Evolutionary conservation across 2,797 vertebrate species (phyloP).

Genomic region (Gymnoscopelus braueri): DNA sequence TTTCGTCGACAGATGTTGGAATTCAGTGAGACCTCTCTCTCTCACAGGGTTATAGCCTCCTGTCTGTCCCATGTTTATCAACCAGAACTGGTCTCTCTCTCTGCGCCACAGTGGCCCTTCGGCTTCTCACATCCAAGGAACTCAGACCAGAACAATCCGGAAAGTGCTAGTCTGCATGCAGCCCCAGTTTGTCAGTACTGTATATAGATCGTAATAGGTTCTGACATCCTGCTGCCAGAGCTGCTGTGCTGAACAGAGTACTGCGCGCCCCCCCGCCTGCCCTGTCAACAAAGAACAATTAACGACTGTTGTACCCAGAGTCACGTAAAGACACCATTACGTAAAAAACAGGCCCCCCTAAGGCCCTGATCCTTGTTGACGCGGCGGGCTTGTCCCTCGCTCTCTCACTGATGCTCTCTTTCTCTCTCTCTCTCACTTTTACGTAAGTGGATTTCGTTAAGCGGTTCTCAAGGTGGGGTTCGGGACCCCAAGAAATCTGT

Average conservation of each 20-base stretch:
- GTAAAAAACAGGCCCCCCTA: background rate
- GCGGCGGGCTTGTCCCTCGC: background rate
- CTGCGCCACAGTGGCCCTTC: conserved; percentile 19
- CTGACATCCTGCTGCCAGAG: conserved; percentile 16
- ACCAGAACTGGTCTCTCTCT: conserved; percentile 9
- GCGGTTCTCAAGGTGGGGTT: no score
- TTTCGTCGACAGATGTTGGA: conserved; percentile 55
- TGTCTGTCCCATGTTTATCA: conserved; percentile 31
- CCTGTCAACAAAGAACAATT: conserved; percentile 21
- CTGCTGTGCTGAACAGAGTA: background rate
- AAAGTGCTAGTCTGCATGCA: background rate
- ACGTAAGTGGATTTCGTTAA: background rate
- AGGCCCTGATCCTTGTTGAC: conserved; percentile 6
- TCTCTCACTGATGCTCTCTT: conserved; percentile 11
- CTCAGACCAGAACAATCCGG: background rate
- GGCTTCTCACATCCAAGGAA: conserved; percentile 19
- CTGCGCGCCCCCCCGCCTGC: background rate
- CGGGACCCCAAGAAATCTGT: no score
- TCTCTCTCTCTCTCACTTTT: background rate
- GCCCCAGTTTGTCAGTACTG: background rate
- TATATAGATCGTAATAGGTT: conserved; percentile 13
- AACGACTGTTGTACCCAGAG: conserved; percentile 9
- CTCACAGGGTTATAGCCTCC: conserved; percentile 3
- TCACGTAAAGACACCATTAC: conserved; percentile 6
- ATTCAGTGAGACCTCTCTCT: conserved; percentile 25